Conservation (phyloP, 2,888 invertebrate genomes). For the Xestia ashworthii region DNA sequence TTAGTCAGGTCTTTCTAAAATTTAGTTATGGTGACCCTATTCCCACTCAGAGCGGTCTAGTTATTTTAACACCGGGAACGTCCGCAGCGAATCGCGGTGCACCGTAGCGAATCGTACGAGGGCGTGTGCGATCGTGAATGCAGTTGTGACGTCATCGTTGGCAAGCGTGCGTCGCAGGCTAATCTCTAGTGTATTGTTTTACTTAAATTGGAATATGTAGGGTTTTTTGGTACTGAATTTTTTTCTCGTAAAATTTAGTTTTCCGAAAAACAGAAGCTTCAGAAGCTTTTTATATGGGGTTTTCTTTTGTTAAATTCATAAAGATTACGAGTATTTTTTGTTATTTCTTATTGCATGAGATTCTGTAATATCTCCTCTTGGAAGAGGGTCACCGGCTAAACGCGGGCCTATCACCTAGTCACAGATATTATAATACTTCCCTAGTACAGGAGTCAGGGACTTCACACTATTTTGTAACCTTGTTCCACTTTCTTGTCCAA, state of each 20-base stretch:
- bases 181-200: constrained; percentile 32
- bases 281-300: background rate
- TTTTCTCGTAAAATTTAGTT: background rate
- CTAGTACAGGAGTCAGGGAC: too few species aligned
- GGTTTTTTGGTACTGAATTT: background rate
- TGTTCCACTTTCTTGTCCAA: too few species aligned
- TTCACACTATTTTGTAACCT: too few species aligned
- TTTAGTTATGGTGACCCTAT: background rate
- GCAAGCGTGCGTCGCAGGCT: constrained; percentile 41
- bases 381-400: too few species aligned
- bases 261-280: background rate
- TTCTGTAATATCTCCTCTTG: too few species aligned
- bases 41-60: constrained; percentile 19
- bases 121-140: constrained; percentile 31
- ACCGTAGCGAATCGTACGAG: constrained; percentile 30
- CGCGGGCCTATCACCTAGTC: too few species aligned
- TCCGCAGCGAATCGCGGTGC: constrained; percentile 40
- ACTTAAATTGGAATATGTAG: constrained; percentile 10
- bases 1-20: background rate
- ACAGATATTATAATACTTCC: too few species aligned
- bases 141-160: constrained; percentile 50
- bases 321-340: too few species aligned
- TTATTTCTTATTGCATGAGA: too few species aligned
- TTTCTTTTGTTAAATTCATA: too few species aligned
- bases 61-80: constrained; percentile 36